Evolutionary conservation across 1,140 invertebrate species (phyloP), one percentile per base, ranked within the genome.

Genomic region (Drosophila bifasciata): DNA sequence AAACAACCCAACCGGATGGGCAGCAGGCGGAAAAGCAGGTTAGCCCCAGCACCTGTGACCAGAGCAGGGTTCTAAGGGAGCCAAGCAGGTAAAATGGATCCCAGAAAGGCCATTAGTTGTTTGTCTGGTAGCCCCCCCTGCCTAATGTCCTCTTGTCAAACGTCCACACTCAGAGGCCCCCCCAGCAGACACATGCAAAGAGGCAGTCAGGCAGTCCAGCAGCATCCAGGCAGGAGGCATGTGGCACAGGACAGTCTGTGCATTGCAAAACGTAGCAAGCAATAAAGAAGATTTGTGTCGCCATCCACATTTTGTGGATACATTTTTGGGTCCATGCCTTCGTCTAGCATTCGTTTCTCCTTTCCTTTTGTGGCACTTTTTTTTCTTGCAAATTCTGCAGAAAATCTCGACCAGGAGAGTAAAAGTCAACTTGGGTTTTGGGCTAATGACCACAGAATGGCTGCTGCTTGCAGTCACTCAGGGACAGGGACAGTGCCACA

Each of bases 241-340:
- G 32, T 36, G 32, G 32, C 32, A 21, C n/a, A 2, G 41, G 62
- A 46, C 62, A 46, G 49, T 9, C 69, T 83, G 69, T 69, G 68
- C 59, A 61, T 36, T 77, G 79, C 73, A 70, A 81, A 84, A 86
- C 81, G 81, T 85, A 85, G 58, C 77, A 77, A 68, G 81, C 81
- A 85, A 85, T 85, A 85, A 85, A 85, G 81, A 85, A 85, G 81
- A 85, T 85, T 85, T 85, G 81, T 85, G 81, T 85, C 69, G 67
- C 81, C 73, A 50, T 77, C 32, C 81, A 68, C 81, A 86, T 85
- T 86, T 76, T 85, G 81, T 73, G 76, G 73, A 76, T 81, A 68
- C 67, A 75, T 71, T 71, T 41, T 71, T 48, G 32, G 32, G 32
- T 7, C 32, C 32, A 50, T 51, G 43, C 76, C 57, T 66, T 69